These are phyloP conservation scores for Hormiphora californensis DNA, from an alignment of 37 sponge, comb jelly and placozoan species.

Conservation along the genomic window DNA sequence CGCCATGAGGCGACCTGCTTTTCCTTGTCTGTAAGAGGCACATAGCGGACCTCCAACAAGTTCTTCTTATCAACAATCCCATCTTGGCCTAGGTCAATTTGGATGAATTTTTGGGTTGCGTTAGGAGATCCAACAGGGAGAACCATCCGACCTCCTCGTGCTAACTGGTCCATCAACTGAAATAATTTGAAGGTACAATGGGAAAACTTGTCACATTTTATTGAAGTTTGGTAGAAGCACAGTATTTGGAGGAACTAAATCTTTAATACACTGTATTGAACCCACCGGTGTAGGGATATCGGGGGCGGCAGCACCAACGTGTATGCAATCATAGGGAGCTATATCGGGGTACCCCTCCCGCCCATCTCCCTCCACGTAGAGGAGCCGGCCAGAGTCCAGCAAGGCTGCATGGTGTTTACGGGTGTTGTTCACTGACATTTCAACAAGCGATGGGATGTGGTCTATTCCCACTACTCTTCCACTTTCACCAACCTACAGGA, in stretches of 20 bases:
- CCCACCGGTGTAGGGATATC: slow-evolving; percentile 68
- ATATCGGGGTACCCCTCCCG: slow-evolving; percentile 70
- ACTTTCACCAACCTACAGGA: slow-evolving; percentile 63
- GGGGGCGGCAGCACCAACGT: slow-evolving; percentile 95
- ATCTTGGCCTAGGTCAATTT: slow-evolving; percentile 69
- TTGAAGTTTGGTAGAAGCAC: too few relatives aligned
- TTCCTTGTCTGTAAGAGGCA: slow-evolving; percentile 81
- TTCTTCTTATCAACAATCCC: slow-evolving; percentile 65
- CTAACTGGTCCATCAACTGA: slow-evolving; percentile 75
- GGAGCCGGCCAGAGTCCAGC: slow-evolving; percentile 55
- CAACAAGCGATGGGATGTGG: slow-evolving; percentile 85
- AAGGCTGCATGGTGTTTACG: slow-evolving; percentile 62
- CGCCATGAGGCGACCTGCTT: too few relatives aligned
- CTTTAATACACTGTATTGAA: too few relatives aligned
- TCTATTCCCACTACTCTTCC: slow-evolving; percentile 93
- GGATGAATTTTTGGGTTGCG: slow-evolving; percentile 75
- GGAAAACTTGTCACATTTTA: neutral
- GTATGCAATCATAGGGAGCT: slow-evolving; percentile 93
- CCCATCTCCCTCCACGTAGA: slow-evolving; percentile 77
- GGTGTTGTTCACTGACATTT: slow-evolving; percentile 66
- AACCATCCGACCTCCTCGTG: slow-evolving; percentile 80
- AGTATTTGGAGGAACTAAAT: too few relatives aligned
- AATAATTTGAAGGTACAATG: slow-evolving; percentile 21
- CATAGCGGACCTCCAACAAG: slow-evolving; percentile 91
- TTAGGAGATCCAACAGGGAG: slow-evolving; percentile 88